phyloP scores from a whole-genome alignment of 2,797 vertebrate genomes.

The Gobionotothen gibberifrons region DNA sequence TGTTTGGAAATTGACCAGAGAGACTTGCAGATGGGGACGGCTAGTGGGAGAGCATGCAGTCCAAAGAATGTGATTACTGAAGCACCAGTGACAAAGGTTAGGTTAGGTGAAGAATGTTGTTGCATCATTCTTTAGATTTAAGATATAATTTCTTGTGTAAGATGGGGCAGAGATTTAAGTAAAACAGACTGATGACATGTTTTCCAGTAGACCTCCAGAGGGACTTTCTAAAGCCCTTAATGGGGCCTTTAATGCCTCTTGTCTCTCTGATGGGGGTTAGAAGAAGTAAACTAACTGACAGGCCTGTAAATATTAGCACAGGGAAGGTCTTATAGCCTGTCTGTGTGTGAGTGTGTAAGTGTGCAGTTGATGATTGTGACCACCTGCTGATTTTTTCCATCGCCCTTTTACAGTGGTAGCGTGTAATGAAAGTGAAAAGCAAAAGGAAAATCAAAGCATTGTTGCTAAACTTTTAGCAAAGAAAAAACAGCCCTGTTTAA shows the following conservation, averaged over 20 bases:
- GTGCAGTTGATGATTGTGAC: constrained; percentile 44
- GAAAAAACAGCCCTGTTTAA: constrained; percentile 44
- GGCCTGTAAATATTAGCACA: constrained; percentile 73
- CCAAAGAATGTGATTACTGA: constrained; percentile 23
- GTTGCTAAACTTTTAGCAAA: constrained; percentile 33
- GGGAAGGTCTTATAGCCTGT: constrained; percentile 36
- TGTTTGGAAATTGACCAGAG: constrained; percentile 64
- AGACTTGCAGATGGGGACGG: constrained; percentile 32
- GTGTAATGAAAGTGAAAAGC: constrained; percentile 25
- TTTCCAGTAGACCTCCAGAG: constrained; percentile 42
- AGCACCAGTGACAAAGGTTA: constrained; percentile 27
- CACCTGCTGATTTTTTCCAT: constrained; percentile 56
- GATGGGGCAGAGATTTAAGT: constrained; percentile 14
- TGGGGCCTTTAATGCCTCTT: constrained; percentile 63
- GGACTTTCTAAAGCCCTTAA: constrained; percentile 64
- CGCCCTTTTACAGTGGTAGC: constrained; percentile 27
- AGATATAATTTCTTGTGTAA: constrained; percentile 5
- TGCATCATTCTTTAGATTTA: constrained; percentile 14
- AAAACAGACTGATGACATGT: constrained; percentile 23
- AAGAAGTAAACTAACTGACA: constrained; percentile 65
- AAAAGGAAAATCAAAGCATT: constrained; percentile 22
- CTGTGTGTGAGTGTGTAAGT: constrained; percentile 31
- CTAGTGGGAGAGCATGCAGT: constrained; percentile 7
- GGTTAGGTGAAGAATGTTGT: constrained; percentile 34
- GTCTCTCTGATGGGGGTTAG: constrained; percentile 53